Percentiles rank a stretch among this genome's conserved stretches.
Conservation (phyloP, 30 jellyfish, hydroid and myxozoan species). For the Turritopsis rubra region DNA sequence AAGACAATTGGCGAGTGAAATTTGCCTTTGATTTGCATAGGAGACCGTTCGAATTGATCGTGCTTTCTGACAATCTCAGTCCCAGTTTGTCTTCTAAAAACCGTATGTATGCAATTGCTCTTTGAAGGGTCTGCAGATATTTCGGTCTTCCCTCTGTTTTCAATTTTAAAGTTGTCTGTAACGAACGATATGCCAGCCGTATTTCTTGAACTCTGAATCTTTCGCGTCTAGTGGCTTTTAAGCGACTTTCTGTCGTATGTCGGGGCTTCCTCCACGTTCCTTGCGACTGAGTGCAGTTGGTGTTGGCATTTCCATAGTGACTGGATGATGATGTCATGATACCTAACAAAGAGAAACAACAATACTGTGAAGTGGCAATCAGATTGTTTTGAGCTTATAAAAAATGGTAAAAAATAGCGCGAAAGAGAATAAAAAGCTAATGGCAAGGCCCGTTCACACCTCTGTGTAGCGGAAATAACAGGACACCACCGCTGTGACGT, state of each 20-base stretch:
- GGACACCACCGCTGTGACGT: no score
- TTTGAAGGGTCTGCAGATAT: slow-evolving; percentile 43
- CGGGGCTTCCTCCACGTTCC: slow-evolving; percentile 36
- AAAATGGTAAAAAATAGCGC: no score
- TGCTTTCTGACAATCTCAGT: slow-evolving; percentile 26
- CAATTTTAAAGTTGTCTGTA: slow-evolving; percentile 37
- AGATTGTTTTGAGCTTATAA: no score
- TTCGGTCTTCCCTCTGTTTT: slow-evolving; percentile 54
- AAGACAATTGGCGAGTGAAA: no score
- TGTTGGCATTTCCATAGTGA: not conserved
- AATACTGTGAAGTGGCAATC: no score
- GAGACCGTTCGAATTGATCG: no score
- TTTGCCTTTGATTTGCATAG: no score
- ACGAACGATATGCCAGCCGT: slow-evolving; percentile 47
- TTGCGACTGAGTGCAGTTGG: not conserved
- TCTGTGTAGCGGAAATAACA: no score
- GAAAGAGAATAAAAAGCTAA: no score
- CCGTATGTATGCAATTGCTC: slow-evolving; percentile 58
- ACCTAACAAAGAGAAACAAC: no score
- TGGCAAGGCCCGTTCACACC: no score
- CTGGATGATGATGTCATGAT: not conserved
- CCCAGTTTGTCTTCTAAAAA: slow-evolving; percentile 59
- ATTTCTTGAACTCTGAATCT: slow-evolving; percentile 61
- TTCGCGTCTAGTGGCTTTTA: slow-evolving; percentile 73
- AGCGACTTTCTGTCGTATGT: slow-evolving; percentile 71